A percentile compares a stretch with the other conserved stretches of the same genome.
These are phyloP conservation scores for Tragelaphus oryx DNA, from an alignment of 2,797 vertebrate species.

Conservation along the genomic window DNA sequence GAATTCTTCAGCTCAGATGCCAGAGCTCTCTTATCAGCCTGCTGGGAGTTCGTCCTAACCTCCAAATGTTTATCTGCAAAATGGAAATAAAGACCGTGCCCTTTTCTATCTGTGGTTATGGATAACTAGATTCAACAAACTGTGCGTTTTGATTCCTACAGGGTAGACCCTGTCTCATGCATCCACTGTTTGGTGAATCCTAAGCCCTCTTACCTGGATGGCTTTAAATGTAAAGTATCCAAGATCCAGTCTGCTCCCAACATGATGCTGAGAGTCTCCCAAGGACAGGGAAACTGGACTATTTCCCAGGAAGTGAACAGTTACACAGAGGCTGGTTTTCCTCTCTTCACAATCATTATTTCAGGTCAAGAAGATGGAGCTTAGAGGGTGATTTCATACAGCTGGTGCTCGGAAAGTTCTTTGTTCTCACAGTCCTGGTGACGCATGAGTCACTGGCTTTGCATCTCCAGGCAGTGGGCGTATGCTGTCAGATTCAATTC, in stretches of 20 bases:
- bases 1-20: neutral
- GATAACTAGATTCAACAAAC: neutral
- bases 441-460: neutral
- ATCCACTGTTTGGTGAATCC: fast-evolving
- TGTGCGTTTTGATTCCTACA: fast-evolving
- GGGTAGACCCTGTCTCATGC: neutral
- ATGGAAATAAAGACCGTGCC: fast-evolving
- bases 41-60: neutral
- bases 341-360: neutral
- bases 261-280: neutral
- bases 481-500: neutral
- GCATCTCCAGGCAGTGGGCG: neutral
- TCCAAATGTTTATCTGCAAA: neutral
- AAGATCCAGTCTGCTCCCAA: neutral
- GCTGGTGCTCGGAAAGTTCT: neutral
- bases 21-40: neutral
- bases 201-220: neutral
- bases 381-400: neutral
- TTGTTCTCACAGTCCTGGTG: neutral
- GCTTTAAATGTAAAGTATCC: neutral
- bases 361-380: neutral
- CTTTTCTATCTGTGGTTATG: neutral
- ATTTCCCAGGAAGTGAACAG: neutral
- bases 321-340: neutral
- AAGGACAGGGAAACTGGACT: neutral